These are phyloP conservation scores for Heliconius erato DNA, from an alignment of 2,888 invertebrate genomes.

Conservation along the genomic window DNA sequence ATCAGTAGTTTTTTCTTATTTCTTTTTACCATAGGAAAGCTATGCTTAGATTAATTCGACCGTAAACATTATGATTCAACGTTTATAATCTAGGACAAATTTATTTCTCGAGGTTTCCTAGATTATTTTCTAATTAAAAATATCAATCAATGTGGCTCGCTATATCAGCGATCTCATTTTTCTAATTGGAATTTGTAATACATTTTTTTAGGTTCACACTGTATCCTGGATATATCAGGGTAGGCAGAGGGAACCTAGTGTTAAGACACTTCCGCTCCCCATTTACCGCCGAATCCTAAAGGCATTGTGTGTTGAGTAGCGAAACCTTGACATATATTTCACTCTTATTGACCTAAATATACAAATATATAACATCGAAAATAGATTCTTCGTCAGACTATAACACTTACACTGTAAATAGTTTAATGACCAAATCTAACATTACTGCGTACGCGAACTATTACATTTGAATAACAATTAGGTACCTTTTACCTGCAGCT, in stretches of 20 bases:
- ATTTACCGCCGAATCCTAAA: no score
- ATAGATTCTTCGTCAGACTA: background rate
- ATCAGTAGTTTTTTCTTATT: background rate
- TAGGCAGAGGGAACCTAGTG: no score
- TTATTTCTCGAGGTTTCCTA: conserved; percentile 18
- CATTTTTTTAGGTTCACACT: no score
- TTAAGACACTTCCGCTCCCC: no score
- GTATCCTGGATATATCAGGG: no score
- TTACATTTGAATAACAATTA: background rate
- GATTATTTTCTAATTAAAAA: conserved; percentile 18
- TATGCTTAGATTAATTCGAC: conserved; percentile 5
- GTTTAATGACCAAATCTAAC: background rate
- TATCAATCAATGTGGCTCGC: background rate
- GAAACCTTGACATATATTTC: background rate
- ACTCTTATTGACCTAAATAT: background rate
- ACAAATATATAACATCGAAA: background rate
- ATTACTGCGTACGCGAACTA: background rate
- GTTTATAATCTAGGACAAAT: conserved; percentile 15
- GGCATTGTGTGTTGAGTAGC: no score
- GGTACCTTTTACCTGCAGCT: background rate
- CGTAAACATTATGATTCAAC: conserved; percentile 15
- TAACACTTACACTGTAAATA: background rate
- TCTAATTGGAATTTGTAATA: no score
- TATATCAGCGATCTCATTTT: background rate
- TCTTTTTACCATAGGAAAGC: conserved; percentile 3